Conservation (phyloP, 2,797 vertebrate genomes). For the Gymnothorax javanicus region DNA sequence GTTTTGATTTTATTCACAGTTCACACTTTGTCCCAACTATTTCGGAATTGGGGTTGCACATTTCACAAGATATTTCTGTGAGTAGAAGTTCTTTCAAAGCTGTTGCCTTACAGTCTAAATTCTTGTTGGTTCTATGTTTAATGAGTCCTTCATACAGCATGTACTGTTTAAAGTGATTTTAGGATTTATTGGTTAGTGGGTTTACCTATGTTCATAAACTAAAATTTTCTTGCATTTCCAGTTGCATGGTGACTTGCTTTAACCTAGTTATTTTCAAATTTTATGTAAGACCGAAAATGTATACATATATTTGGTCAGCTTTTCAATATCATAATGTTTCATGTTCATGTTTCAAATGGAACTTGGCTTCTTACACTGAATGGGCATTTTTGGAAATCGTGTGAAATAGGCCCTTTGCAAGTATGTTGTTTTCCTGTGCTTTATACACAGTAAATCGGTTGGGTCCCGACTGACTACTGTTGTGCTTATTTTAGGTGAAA, state of each 20-base stretch:
- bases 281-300: constrained; percentile 7
- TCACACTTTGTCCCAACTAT: no score
- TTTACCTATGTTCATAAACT: neutral
- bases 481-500: neutral
- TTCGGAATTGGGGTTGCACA: no score
- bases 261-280: neutral
- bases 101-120: constrained; percentile 15
- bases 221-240: neutral
- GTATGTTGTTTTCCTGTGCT: neutral
- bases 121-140: constrained; percentile 26
- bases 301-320: neutral
- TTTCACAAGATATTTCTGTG: constrained; percentile 32
- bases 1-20: no score
- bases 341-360: neutral
- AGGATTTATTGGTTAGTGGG: neutral
- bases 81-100: constrained; percentile 22
- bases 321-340: neutral
- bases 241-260: neutral
- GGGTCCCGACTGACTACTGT: neutral
- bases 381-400: neutral
- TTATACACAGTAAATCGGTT: neutral
- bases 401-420: neutral
- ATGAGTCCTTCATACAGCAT: constrained; percentile 29
- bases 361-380: neutral
- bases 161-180: constrained; percentile 6